These are phyloP conservation scores for Zoanthus solanderi DNA, from an alignment of 92 coral and sea anemone species.

Conservation along the genomic window DNA sequence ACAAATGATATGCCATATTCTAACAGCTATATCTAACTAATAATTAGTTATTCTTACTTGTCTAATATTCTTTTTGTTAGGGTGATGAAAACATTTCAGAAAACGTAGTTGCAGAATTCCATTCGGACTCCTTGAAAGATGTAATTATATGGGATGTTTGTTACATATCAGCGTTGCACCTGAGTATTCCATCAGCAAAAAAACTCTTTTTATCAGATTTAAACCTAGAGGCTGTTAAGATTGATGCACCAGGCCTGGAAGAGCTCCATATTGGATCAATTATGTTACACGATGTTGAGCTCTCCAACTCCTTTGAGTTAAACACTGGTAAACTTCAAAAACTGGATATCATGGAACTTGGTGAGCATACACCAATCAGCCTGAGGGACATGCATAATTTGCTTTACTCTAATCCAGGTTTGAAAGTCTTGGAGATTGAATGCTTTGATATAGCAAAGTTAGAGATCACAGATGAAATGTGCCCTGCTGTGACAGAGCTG, in stretches of 20 bases:
- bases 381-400: not conserved
- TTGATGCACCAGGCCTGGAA: conserved; percentile 56
- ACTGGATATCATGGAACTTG: conserved; percentile 41
- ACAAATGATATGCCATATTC: no score
- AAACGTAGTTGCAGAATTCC: conserved; percentile 29
- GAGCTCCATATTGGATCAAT: conserved; percentile 65
- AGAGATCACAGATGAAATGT: conserved; percentile 65
- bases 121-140: conserved; percentile 56
- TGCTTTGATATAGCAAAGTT: conserved; percentile 41
- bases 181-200: conserved; percentile 46
- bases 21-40: no score
- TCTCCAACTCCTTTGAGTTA: not conserved
- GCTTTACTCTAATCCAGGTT: conserved; percentile 33
- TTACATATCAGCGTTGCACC: conserved; percentile 47
- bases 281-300: conserved; percentile 36
- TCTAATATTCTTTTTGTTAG: conserved; percentile 31
- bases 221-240: conserved; percentile 48
- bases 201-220: conserved; percentile 68
- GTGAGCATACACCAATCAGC: not conserved
- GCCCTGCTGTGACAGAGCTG: conserved; percentile 51
- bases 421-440: conserved; percentile 55
- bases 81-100: conserved; percentile 47
- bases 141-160: conserved; percentile 64
- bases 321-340: conserved; percentile 37
- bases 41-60: not conserved